These are phyloP conservation scores for Mimas tiliae DNA, from an alignment of 2,888 invertebrate genomes.

Conservation along the genomic window DNA sequence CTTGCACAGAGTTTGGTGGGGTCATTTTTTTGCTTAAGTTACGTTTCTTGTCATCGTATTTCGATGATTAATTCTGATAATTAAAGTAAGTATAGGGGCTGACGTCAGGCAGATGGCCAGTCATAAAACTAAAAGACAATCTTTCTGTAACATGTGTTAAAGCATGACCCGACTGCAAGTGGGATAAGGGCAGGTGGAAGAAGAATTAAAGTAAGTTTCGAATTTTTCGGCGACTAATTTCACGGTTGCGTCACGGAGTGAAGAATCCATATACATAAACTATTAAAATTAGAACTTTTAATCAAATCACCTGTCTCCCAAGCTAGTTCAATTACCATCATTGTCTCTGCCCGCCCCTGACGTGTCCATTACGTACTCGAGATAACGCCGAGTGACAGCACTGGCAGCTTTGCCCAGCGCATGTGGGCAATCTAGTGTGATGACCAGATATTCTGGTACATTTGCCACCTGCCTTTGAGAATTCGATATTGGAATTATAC, in stretches of 20 bases:
- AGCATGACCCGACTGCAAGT: too few relatives aligned
- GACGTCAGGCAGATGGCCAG: too few relatives aligned
- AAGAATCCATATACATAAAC: not conserved
- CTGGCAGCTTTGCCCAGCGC: not conserved
- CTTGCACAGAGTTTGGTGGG: too few relatives aligned
- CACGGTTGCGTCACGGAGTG: not conserved
- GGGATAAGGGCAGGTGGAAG: too few relatives aligned
- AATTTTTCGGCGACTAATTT: too few relatives aligned
- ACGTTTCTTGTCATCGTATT: too few relatives aligned
- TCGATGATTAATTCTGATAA: too few relatives aligned
- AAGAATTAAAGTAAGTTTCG: too few relatives aligned
- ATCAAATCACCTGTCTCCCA: not conserved
- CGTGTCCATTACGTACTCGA: not conserved
- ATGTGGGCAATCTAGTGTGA: not conserved
- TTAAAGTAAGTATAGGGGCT: too few relatives aligned
- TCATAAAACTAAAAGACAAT: too few relatives aligned
- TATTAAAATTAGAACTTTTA: not conserved
- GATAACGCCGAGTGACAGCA: not conserved
- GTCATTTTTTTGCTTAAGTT: too few relatives aligned
- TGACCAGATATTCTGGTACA: conserved; percentile 14
- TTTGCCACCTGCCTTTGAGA: conserved; percentile 2
- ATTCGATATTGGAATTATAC: not conserved
- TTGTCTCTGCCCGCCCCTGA: not conserved
- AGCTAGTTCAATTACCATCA: not conserved
- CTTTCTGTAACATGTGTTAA: too few relatives aligned